Percentiles rank a stretch among this genome's conserved stretches.
Evolutionary conservation across 1,140 invertebrate species (phyloP).

Genomic region (Nephila pilipes): DNA sequence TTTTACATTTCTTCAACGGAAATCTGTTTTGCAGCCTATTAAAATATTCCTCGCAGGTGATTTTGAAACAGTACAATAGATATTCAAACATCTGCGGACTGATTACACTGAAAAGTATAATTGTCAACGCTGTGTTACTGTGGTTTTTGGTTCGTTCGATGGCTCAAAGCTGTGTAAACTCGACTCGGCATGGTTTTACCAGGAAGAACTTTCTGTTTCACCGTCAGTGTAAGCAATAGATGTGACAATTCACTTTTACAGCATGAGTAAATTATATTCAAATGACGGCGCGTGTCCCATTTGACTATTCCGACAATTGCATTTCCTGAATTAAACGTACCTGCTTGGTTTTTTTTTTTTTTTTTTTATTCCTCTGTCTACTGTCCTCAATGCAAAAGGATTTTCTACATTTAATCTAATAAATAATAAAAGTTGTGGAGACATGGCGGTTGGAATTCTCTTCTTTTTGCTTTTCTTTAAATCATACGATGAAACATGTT

Average conservation of each 20-base stretch:
- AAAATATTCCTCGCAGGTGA: background rate
- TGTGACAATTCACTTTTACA: slow-evolving; percentile 10
- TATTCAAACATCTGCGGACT: background rate
- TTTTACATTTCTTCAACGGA: background rate
- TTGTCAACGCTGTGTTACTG: background rate
- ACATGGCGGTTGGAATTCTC: no score
- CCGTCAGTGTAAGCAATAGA: background rate
- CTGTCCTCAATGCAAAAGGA: background rate
- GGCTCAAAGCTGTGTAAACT: slow-evolving; percentile 26
- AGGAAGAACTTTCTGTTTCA: slow-evolving; percentile 27
- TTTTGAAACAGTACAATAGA: background rate
- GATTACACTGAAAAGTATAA: background rate
- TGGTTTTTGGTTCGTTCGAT: background rate
- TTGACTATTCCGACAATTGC: background rate
- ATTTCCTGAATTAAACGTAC: background rate
- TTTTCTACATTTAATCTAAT: background rate
- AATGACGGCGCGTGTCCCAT: background rate
- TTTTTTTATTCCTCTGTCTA: background rate
- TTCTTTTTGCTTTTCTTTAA: no score
- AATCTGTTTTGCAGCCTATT: background rate
- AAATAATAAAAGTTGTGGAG: no score
- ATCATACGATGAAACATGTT: no score
- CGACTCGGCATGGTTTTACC: background rate
- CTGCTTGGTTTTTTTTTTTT: background rate
- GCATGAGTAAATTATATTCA: slow-evolving; percentile 26